Base-by-base conservation (phyloP, 2,797 vertebrate species). In the Orientallactaga sibirica region DNA sequence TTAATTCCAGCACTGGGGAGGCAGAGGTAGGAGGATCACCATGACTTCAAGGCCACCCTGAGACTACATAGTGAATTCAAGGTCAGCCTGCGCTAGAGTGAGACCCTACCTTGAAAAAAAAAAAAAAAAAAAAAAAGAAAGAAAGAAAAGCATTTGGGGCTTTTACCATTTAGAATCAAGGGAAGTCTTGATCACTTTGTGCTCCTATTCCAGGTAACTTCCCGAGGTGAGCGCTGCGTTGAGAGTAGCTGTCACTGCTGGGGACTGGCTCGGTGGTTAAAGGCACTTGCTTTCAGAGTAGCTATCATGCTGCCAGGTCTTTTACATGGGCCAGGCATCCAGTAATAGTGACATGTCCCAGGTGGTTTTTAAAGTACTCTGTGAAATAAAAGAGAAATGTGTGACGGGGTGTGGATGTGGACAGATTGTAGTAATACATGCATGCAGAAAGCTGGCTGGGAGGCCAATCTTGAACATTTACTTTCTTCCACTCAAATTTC, bases 291-390 rank as follows among this genome's bases (percentile, higher is more conserved):
- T 58, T 14, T 79, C 24, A 78, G 82, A 87, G 55, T 16, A 90
- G 90, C 70, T 82, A n/a, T n/a, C 33, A 4, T 4, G 22, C 64
- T 68, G 86, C 15, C 89, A 41, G 18, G 5, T 78, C 70, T 92
- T 81, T 94, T 94, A 77, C 85, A 73, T 20, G 43, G 92, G 41
- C 86, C 68, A 43, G 24, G 52, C 58, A 67, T 86, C 77, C 62
- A 37, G 33, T 37, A 71, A 70, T 24, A n/a, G n/a, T 62, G 55
- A 70, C 83, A 77, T n/a, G 7, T 92, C 16, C n/a, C 95, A 64
- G 73, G 70, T 93, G 90, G 86, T 27, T 95, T 68, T 74, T 58
- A 20, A 78, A 87, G 95, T 96, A n/a, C 92, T 67, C 95, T 93
- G 79, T 75, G 85, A 58, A 96, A 62, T 55, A 14, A 81, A 89